A percentile compares a stretch with the other conserved stretches of the same genome.
Evolutionary conservation across 2,797 vertebrate genomes (phyloP).

Genomic region (Galaxias olidus): DNA sequence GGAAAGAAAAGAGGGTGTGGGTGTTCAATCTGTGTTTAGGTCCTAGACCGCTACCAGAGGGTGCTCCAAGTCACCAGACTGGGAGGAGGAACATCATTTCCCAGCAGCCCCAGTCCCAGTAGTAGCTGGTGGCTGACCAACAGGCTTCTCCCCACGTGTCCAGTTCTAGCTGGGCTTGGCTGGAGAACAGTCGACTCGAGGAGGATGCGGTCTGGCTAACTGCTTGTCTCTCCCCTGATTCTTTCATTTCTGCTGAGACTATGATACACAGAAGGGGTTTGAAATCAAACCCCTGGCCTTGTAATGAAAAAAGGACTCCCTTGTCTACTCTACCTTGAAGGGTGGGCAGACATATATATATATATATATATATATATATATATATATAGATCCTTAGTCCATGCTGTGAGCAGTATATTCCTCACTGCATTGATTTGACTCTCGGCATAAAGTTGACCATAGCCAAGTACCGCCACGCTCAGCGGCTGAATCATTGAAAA

Average conservation of each 20-base stretch:
- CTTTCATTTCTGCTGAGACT: not conserved
- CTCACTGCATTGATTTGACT: no score
- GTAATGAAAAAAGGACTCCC: not conserved
- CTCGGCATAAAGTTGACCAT: no score
- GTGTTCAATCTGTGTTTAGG: constrained; percentile 44
- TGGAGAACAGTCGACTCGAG: constrained; percentile 27
- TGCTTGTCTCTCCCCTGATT: not conserved
- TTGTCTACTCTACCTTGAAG: not conserved
- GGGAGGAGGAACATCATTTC: not conserved
- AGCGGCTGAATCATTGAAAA: no score
- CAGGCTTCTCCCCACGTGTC: constrained; percentile 7
- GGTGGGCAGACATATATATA: not conserved
- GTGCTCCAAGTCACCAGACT: constrained; percentile 24
- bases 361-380: no score
- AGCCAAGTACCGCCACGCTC: no score
- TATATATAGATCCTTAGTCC: not conserved
- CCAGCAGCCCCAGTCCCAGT: constrained; percentile 1
- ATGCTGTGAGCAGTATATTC: not conserved
- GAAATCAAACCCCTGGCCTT: no score
- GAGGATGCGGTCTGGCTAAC: not conserved
- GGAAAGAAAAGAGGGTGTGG: constrained; percentile 42
- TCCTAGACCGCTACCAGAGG: constrained; percentile 53
- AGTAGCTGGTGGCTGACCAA: constrained; percentile 2
- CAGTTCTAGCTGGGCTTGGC: constrained; percentile 10
- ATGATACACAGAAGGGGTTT: no score